These are phyloP conservation scores for Meloidogyne floridensis DNA, from an alignment of 1,140 invertebrate species.

Conservation along the genomic window DNA sequence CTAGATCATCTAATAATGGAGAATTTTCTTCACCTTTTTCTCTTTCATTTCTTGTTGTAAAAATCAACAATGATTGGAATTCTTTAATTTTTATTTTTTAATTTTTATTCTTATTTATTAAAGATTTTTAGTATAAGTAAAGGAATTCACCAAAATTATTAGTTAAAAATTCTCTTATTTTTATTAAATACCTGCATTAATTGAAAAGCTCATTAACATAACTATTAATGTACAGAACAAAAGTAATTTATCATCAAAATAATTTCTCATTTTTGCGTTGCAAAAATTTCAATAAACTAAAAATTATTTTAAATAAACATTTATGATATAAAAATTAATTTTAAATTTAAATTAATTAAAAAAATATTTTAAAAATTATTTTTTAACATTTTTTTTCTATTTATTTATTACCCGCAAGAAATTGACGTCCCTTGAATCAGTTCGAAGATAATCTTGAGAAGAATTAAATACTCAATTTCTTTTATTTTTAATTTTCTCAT, in stretches of 20 bases:
- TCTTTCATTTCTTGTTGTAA: slow-evolving; percentile 2
- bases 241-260: background rate
- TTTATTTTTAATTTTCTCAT: background rate
- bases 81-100: background rate
- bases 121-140: no score
- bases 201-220: background rate
- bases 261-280: background rate
- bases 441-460: background rate
- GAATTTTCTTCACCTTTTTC: slow-evolving; percentile 5
- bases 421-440: no score
- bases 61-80: slow-evolving; percentile 3
- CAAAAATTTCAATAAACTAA: background rate
- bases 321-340: no score
- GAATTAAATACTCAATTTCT: background rate
- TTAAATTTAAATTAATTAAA: no score
- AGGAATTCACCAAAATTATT: no score
- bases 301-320: background rate
- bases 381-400: no score
- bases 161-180: no score
- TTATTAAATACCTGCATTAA: background rate
- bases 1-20: slow-evolving; percentile 2
- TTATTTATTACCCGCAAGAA: no score
- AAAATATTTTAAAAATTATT: no score
- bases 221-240: background rate
- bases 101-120: no score